phyloP scores from a whole-genome alignment of 2,888 invertebrate species.

The Diogma glabrata region DNA sequence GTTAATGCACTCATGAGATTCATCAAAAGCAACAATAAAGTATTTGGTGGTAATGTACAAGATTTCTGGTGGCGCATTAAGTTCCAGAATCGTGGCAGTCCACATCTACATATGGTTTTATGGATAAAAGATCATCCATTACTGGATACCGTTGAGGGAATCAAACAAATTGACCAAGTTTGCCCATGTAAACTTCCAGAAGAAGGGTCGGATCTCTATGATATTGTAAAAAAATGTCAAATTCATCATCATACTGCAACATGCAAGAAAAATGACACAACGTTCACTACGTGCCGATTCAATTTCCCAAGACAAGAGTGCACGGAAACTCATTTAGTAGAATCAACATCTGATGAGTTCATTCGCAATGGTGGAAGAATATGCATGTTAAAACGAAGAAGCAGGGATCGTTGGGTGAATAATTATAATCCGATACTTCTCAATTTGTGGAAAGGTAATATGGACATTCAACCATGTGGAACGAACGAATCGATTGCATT shows the following conservation, averaged over 20 bases:
- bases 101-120: constrained; percentile 9
- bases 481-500: too few relatives aligned
- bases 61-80: constrained; percentile 17
- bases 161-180: constrained; percentile 12
- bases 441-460: too few relatives aligned
- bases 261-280: constrained; percentile 15
- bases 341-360: too few relatives aligned
- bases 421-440: too few relatives aligned
- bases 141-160: constrained; percentile 19
- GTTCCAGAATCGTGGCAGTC: constrained; percentile 13
- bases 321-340: too few relatives aligned
- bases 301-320: constrained; percentile 16
- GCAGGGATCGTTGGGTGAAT: too few relatives aligned
- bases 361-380: too few relatives aligned
- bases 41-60: constrained; percentile 15
- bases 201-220: constrained; percentile 15
- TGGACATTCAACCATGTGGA: too few relatives aligned
- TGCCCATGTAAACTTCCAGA: constrained; percentile 15
- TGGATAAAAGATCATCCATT: constrained; percentile 12
- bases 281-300: constrained; percentile 15
- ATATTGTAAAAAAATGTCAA: constrained; percentile 18
- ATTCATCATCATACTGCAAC: too few relatives aligned
- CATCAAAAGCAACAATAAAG: constrained; percentile 10
- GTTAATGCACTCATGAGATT: constrained; percentile 18
- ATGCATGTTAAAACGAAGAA: too few relatives aligned